phyloP scores from a whole-genome alignment of 2,797 vertebrate species.

The Sylvia borin region DNA sequence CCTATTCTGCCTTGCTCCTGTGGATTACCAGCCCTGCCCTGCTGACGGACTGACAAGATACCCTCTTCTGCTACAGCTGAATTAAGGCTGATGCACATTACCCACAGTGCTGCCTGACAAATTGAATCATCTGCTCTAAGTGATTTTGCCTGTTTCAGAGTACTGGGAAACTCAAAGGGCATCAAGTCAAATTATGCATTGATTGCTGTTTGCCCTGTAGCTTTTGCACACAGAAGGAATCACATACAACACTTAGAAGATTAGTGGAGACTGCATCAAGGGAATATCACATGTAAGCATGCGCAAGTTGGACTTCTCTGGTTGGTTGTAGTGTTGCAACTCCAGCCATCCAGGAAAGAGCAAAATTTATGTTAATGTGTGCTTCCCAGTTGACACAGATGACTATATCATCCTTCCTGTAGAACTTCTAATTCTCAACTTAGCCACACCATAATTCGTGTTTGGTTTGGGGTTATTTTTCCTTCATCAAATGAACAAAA shows the following conservation, averaged over 20 bases:
- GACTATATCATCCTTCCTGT: not conserved
- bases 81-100: conserved; percentile 46
- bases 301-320: conserved; percentile 12
- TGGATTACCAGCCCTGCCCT: not conserved
- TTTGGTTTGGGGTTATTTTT: not conserved
- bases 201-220: conserved; percentile 67
- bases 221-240: conserved; percentile 62
- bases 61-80: conserved; percentile 39
- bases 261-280: conserved; percentile 28
- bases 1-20: not conserved
- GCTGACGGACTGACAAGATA: conserved; percentile 25
- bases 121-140: conserved; percentile 69
- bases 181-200: conserved; percentile 73
- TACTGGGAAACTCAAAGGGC: conserved; percentile 70
- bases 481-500: not conserved
- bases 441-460: not conserved
- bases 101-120: conserved; percentile 56
- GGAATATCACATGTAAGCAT: conserved; percentile 58
- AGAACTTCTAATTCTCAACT: not conserved
- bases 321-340: not conserved
- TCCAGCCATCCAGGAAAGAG: conserved; percentile 2
- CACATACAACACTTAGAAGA: conserved; percentile 50
- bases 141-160: conserved; percentile 70
- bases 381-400: not conserved
- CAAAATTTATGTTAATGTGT: not conserved